Conservation (phyloP, 2,888 invertebrate species). For the Liopterus haemorrhoidalis region DNA sequence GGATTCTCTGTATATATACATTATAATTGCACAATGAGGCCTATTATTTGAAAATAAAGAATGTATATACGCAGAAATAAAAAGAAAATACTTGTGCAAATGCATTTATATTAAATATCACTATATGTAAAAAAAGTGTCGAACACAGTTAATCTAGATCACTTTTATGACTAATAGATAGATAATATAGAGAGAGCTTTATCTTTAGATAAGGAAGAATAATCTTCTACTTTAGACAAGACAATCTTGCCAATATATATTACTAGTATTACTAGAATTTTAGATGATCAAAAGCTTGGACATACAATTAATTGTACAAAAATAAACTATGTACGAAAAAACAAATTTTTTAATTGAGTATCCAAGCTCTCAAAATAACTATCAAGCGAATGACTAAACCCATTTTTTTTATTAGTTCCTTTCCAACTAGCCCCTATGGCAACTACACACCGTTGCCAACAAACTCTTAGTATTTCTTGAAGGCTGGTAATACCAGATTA, state of each 20-base stretch:
- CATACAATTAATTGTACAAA: conserved; percentile 15
- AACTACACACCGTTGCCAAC: no score
- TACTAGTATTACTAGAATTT: conserved; percentile 11
- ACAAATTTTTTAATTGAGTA: conserved; percentile 1
- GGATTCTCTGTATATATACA: no score
- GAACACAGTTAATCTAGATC: conserved; percentile 14
- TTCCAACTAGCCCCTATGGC: no score
- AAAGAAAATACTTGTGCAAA: conserved; percentile 1
- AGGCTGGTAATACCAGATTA: no score
- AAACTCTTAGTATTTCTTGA: no score
- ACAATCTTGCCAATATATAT: conserved; percentile 9
- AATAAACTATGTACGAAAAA: conserved; percentile 7
- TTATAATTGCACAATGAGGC: no score
- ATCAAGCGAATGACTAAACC: conserved; percentile 6
- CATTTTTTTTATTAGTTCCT: conserved; percentile 2
- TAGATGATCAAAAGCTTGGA: conserved; percentile 10
- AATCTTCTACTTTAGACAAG: conserved; percentile 15
- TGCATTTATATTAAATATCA: conserved; percentile 7
- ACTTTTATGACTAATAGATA: conserved; percentile 11
- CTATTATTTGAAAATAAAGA: no score
- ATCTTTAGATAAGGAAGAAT: conserved; percentile 13
- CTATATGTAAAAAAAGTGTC: conserved; percentile 15
- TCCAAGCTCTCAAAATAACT: conserved; percentile 1
- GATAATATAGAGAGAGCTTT: conserved; percentile 16
- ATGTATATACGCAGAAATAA: no score